Evolutionary conservation across 2,888 invertebrate genomes (phyloP).

Genomic region (Dorcus parallelipipedus): DNA sequence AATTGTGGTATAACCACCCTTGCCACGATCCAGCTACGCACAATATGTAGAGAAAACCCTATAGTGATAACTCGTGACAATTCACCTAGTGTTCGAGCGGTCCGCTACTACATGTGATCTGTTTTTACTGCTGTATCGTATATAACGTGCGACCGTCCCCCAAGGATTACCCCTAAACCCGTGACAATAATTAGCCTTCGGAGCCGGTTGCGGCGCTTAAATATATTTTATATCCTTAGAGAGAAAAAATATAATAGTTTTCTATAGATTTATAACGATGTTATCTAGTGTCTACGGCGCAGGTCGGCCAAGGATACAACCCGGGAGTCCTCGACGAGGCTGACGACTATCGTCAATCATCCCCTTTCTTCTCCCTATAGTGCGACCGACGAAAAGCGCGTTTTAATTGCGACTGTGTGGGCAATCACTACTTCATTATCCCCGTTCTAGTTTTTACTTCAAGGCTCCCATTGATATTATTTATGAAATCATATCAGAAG

Average conservation of each 20-base stretch:
- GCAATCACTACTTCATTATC: conserved; percentile 33
- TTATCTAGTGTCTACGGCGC: conserved; percentile 32
- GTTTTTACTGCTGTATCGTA: conserved; percentile 37
- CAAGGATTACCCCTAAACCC: conserved; percentile 22
- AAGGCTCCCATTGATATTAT: conserved; percentile 21
- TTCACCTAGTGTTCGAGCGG: conserved; percentile 49
- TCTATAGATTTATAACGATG: conserved; percentile 50
- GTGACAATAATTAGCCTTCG: conserved; percentile 27
- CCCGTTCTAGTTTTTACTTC: conserved; percentile 1
- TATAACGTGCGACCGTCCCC: conserved; percentile 32
- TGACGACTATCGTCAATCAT: no score
- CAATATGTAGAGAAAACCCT: conserved; percentile 44
- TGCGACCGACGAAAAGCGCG: no score
- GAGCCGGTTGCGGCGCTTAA: conserved; percentile 37
- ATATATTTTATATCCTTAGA: conserved; percentile 50
- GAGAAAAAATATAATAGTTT: conserved; percentile 46
- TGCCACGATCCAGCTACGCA: conserved; percentile 39
- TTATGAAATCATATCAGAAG: conserved; percentile 19
- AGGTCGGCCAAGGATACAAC: conserved; percentile 12
- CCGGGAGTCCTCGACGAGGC: no score
- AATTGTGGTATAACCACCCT: conserved; percentile 4
- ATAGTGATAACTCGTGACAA: conserved; percentile 49
- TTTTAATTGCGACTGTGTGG: conserved; percentile 34
- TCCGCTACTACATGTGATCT: conserved; percentile 49
- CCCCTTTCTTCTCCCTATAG: no score